Conservation (phyloP, 2,888 invertebrate species). For the Hemistola chrysoprasaria region DNA sequence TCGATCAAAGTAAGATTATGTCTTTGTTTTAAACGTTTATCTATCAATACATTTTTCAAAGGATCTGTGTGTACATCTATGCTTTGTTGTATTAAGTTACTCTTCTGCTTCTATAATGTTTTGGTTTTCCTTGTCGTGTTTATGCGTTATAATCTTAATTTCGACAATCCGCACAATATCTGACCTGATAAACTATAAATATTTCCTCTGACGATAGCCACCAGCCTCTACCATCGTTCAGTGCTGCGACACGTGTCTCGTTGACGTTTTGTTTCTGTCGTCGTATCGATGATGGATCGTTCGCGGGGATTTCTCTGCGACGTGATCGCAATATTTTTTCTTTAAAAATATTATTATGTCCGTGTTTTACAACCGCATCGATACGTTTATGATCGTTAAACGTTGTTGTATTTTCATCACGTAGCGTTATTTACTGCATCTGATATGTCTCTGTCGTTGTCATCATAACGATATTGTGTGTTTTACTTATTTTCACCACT, state of each 20-base stretch:
- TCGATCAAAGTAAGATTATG: too few species aligned
- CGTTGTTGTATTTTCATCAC: slow-evolving; percentile 26
- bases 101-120: too few species aligned
- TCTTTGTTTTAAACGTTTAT: too few species aligned
- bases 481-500: too few species aligned
- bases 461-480: slow-evolving; percentile 2
- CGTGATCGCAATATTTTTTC: slow-evolving; percentile 22
- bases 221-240: slow-evolving; percentile 37
- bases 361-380: slow-evolving; percentile 18
- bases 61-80: too few species aligned
- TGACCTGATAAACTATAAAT: not conserved
- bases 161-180: too few species aligned
- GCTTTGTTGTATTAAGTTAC: too few species aligned
- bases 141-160: not conserved
- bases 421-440: slow-evolving; percentile 24
- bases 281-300: slow-evolving; percentile 49
- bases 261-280: slow-evolving; percentile 49
- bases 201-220: slow-evolving; percentile 3
- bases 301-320: slow-evolving; percentile 34
- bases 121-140: not conserved
- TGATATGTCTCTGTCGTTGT: slow-evolving; percentile 5
- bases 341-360: slow-evolving; percentile 24
- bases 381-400: slow-evolving; percentile 21
- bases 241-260: slow-evolving; percentile 54
- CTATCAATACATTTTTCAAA: too few species aligned